Evolutionary conservation across 2,113 vertebrate species (phyloP), one percentile per base, ranked within the genome.

Genomic region (Bagarius yarrelli): DNA sequence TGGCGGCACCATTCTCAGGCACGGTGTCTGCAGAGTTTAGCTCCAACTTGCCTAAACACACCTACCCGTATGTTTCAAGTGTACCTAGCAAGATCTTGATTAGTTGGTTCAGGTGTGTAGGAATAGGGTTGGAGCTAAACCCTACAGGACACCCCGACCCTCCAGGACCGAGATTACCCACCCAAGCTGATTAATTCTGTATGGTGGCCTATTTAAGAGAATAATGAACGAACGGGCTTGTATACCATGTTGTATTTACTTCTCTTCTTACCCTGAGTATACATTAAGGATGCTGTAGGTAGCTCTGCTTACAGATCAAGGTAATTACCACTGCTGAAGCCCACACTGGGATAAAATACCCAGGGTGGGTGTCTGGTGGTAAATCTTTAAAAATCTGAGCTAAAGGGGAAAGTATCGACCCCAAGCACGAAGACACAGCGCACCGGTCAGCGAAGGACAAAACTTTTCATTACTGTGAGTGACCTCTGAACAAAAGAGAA

Each of bases 241-340:
- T 66, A 52, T 64, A 6, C 56, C 63, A 59, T 27, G 32, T 63
- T 73, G 77, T 67, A 36, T 81, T 85, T 78, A 76, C 61, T 77
- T 75, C 40, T 72, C 66, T 76, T 25, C 78, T 80, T 61, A 32
- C 8, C 56, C 56, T 4, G 11, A 36, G 52, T 77, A 74, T 83
- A 64, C 59, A 78, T 78, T 82, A 14, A 50, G 70, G 77, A 83
- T 40, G 52, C 83, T 76, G 59, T 1, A 64, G 60, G 69, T 55
- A 86, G 82, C 60, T 59, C 32, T 88, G 83, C 85, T 86, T 85
- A 86, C 80, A 82, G 80, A 81, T 84, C 52, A 75, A 84, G 77
- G 83, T 86, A 86, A 85, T 85, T 88, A 86, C 69, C 30, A n/a
- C 73, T 61, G 78, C 67, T 25, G 73, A 80, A 84, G 69, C 67